Conservation (phyloP, 2,888 invertebrate species). For the Ethmia dodecea region DNA sequence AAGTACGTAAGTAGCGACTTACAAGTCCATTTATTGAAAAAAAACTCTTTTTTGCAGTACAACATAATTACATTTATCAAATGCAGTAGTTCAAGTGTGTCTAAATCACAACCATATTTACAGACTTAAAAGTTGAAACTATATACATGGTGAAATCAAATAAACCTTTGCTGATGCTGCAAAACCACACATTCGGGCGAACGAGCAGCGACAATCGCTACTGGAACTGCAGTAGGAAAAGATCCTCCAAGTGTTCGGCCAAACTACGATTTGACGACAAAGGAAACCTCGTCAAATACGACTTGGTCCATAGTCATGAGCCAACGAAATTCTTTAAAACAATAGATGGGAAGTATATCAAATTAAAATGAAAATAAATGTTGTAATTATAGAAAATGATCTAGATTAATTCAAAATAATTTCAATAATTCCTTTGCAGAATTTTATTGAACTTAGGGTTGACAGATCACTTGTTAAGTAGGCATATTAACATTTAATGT, state of each 20-base stretch:
- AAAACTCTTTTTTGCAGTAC: no score
- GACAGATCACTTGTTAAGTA: no score
- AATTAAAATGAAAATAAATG: background rate
- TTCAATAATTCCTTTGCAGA: no score
- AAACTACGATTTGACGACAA: slow-evolving; percentile 9
- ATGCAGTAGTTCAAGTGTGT: no score
- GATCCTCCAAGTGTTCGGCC: slow-evolving; percentile 18
- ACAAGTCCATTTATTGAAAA: no score
- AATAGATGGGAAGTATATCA: background rate
- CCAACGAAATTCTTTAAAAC: slow-evolving; percentile 7
- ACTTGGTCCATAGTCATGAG: slow-evolving; percentile 15
- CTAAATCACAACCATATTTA: no score
- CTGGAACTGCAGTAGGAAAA: slow-evolving; percentile 28
- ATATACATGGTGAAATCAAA: slow-evolving; percentile 18
- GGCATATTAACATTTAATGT: no score
- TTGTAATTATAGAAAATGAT: no score
- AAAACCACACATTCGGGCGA: slow-evolving; percentile 21
- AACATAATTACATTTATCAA: no score
- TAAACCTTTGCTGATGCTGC: slow-evolving; percentile 18
- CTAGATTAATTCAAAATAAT: no score
- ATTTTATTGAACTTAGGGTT: no score
- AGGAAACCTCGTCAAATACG: background rate
- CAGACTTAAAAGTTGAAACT: slow-evolving; percentile 18
- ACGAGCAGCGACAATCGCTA: slow-evolving; percentile 24
- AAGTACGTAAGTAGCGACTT: no score